Base-by-base conservation (phyloP, 2,888 invertebrate genomes). In the Chesias legatella region DNA sequence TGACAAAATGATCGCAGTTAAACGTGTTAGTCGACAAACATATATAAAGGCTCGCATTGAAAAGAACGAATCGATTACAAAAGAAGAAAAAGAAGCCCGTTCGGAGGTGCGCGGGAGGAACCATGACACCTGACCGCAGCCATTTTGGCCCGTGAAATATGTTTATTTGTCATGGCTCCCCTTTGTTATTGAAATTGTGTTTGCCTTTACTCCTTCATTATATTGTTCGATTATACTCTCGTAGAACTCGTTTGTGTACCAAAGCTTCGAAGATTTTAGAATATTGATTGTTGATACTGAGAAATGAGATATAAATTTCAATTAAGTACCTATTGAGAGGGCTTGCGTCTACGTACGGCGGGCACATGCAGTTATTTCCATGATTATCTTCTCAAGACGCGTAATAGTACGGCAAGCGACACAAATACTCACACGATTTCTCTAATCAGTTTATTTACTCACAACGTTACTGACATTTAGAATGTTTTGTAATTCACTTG, bases 161-260 rank as follows among this genome's bases (percentile, higher is more conserved):
- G 85, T 86, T 88, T 88, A 88, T 88, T 88, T 86, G 88, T 85
- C 84, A 79, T 83, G 79, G 79, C 69, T 77, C 74, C 71, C 79
- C 74, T 86, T 86, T 88, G 88, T 88, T 85, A 88, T 88, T 86
- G 80, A 86, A 88, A 88, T 88, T 76, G 75, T 86, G 84, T 88
- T 88, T 88, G 84, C 83, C 83, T 86, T 85, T 75, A 83, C 85
- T 84, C 85, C 83, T 85, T 82, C 83, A 84, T 84, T 83, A 86
- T 84, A 85, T 86, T 88, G 83, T 88, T 82, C 82, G 85, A 82
- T 83, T 85, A 83, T 85, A 77, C 79, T 75, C 65, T 60, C 67
- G 68, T 72, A 71, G 73, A 86, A 85, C 86, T 76, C 75, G 88
- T 86, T 85, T 84, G 79, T 84, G 72, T 74, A 73, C 63, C 77